Conservation (phyloP, 2,888 invertebrate genomes). For the Apamea epomidion region DNA sequence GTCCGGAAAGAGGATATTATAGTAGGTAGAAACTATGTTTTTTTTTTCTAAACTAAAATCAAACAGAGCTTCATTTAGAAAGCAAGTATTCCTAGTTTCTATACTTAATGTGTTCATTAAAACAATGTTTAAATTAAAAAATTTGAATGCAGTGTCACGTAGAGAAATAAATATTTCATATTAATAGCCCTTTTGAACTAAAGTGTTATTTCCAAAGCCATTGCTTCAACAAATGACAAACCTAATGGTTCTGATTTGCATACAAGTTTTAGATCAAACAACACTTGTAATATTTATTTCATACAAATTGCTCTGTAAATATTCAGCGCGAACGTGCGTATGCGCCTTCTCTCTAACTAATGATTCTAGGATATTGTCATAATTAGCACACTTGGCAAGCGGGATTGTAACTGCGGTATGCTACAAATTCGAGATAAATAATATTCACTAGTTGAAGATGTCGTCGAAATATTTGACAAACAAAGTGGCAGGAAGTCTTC, state of each 20-base stretch:
- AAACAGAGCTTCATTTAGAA: conserved; percentile 28
- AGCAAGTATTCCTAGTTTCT: conserved; percentile 12
- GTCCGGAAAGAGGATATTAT: conserved; percentile 33
- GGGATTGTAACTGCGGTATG: conserved; percentile 27
- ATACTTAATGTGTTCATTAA: conserved; percentile 44
- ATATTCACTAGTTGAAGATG: conserved; percentile 28
- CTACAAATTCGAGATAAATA: conserved; percentile 44
- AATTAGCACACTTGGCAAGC: conserved; percentile 61
- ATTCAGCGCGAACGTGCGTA: conserved; percentile 34
- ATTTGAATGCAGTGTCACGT: conserved; percentile 60
- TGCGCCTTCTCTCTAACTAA: conserved; percentile 39
- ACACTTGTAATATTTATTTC: conserved; percentile 42
- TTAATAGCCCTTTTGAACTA: conserved; percentile 46
- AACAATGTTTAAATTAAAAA: conserved; percentile 41
- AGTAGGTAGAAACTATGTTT: conserved; percentile 9
- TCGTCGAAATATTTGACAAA: conserved; percentile 22
- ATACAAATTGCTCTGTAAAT: conserved; percentile 48
- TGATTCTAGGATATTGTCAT: conserved; percentile 60
- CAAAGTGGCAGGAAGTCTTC: conserved; percentile 12
- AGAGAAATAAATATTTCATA: conserved; percentile 51
- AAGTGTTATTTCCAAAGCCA: conserved; percentile 28
- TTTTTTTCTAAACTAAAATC: not conserved
- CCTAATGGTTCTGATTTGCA: conserved; percentile 55
- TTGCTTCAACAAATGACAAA: conserved; percentile 27
- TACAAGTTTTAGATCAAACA: conserved; percentile 57